Evolutionary conservation across 2,797 vertebrate species (phyloP), one percentile per base, ranked within the genome.

Genomic region (Triplophysa yarkandensis): DNA sequence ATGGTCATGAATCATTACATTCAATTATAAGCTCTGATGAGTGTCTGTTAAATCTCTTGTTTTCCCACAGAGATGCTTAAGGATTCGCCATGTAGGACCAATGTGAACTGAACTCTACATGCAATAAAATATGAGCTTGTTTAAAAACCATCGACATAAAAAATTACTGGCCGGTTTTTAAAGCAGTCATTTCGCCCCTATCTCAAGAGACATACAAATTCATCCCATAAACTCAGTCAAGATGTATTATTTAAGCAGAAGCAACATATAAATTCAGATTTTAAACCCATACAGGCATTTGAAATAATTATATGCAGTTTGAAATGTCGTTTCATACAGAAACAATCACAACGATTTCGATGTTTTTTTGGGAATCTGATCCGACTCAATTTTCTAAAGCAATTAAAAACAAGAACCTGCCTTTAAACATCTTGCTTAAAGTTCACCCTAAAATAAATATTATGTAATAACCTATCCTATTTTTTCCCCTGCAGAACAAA

Each of bases 1-100:
- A 78, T 63, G 73, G 81, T 72, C 74, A 73, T 76, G 68, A 84
- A 74, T 75, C 80, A 81, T 79, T 81, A 75, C 81, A 83, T 81
- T 83, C 82, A 80, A 76, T 83, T 82, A 84, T 66, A 58, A 64
- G 32, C 71, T 74, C 50, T 19, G 72, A 64, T 67, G 52, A 36
- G 52, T 69, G 67, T 61, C 34, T 13, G 28, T 60, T 76, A 66
- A 55, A 67, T 57, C 48, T 4, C 17, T 27, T 64, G 36, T 25
- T 68, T 43, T 65, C 66, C 50, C 30, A 34, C 71, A 25, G 62
- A 74, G 39, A 58, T 46, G 71, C 71, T 63, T 66, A 55, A 39
- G 50, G 36, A 57, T 39, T 44, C 46, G 19, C 16, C 60, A 16
- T 52, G 32, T 2, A 27, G 4, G 0, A 23, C 16, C 44, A 14